These are phyloP conservation scores for Betta splendens DNA, from an alignment of 2,797 vertebrate species.

Conservation along the genomic window DNA sequence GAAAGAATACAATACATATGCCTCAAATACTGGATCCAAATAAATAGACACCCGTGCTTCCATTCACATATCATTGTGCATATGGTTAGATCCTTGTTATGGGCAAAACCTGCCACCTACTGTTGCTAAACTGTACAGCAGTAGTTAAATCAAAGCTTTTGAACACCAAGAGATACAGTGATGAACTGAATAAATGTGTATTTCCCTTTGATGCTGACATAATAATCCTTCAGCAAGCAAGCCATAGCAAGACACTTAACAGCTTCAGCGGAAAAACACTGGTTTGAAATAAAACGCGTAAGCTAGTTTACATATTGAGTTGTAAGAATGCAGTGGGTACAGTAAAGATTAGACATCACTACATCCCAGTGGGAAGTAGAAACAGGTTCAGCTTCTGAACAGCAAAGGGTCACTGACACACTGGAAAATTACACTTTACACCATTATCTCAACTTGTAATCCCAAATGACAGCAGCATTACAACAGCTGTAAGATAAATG, in stretches of 20 bases:
- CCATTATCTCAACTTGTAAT: constrained; percentile 28
- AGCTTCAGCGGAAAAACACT: constrained; percentile 55
- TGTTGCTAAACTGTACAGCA: constrained; percentile 43
- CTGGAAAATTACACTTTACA: constrained; percentile 36
- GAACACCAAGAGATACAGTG: constrained; percentile 14
- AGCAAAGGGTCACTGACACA: constrained; percentile 45
- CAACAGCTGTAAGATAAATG: constrained; percentile 42
- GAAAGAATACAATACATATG: constrained; percentile 50
- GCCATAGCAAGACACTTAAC: constrained; percentile 54
- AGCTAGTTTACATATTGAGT: constrained; percentile 58
- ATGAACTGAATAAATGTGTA: constrained; percentile 28
- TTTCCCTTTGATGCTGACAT: constrained; percentile 59
- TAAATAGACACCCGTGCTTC: constrained; percentile 57
- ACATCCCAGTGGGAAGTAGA: constrained; percentile 40
- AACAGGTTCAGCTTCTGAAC: constrained; percentile 35
- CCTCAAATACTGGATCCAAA: constrained; percentile 62
- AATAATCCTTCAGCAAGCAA: constrained; percentile 53
- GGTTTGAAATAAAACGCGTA: constrained; percentile 43
- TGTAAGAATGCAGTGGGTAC: constrained; percentile 35
- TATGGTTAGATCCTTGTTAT: constrained; percentile 28
- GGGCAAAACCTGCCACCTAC: constrained; percentile 54
- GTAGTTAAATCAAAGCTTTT: constrained; percentile 39
- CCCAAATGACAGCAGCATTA: constrained; percentile 66
- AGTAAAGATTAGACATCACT: constrained; percentile 21
- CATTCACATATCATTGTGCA: constrained; percentile 48